Percentiles rank a stretch among this genome's conserved stretches.
Conservation (phyloP, 1,140 invertebrate genomes). For the Saccostrea echinata region DNA sequence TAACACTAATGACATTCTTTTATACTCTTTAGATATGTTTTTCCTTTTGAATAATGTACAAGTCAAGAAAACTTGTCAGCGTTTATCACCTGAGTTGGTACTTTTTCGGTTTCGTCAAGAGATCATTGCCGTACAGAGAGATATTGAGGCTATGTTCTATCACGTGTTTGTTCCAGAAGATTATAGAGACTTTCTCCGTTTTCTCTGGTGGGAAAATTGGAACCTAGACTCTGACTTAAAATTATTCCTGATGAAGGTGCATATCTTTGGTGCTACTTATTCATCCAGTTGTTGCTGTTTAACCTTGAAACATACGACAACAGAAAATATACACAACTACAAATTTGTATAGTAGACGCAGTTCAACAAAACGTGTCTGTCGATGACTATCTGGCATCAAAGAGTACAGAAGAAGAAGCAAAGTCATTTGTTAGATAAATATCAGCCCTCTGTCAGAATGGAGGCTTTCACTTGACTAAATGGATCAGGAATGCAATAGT, state of each 20-base stretch:
- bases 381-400: no score
- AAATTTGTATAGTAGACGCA: no score
- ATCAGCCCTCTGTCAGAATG: conserved; percentile 1
- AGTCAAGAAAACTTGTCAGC: no score
- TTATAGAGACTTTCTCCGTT: no score
- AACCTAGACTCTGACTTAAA: neutral
- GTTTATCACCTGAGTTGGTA: no score
- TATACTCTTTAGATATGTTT: no score
- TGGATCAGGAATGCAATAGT: conserved; percentile 8
- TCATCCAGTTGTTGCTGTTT: conserved; percentile 45
- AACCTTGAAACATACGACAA: conserved; percentile 35
- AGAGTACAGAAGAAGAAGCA: no score
- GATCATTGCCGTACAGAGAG: neutral
- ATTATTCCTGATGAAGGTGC: conserved; percentile 42
- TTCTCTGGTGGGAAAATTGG: no score
- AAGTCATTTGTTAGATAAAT: conserved; percentile 31
- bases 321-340: neutral
- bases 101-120: neutral
- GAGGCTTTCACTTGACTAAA: no score
- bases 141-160: neutral
- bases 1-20: no score
- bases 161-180: neutral
- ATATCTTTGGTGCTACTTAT: conserved; percentile 48
- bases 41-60: no score
- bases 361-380: no score